Evolutionary conservation across 1,140 invertebrate genomes (phyloP), one percentile per base, ranked within the genome.

Genomic region (Drosophila suzukii): DNA sequence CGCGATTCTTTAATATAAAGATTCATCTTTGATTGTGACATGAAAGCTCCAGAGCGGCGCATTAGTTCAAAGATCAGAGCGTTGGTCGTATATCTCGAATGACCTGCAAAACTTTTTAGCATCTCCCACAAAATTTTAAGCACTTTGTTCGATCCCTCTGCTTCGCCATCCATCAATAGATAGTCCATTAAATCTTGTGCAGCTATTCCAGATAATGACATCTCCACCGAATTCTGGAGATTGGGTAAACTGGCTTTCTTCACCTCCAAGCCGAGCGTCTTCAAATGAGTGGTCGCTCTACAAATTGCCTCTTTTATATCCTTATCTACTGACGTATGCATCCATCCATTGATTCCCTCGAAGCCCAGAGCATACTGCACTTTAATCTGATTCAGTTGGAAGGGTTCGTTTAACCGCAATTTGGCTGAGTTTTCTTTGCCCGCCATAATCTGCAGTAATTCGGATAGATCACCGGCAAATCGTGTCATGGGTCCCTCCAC

Each of bases 401-500:
- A 93, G 0, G 92, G 92, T 20, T 93, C 82, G 12, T 93, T 74
- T 0, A 94, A 73, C 4, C 92, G 82, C 49, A 94, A 79, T 27
- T 85, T 74, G 4, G 59, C 20, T 1, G 80, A 82, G n/a, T 93
- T 91, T 6, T 92, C 75, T 1, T 57, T 46, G 44, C 93, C 93
- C 0, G 93, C 93, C 91, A 97, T 93, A 2, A 96, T 83, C 75
- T 94, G 93, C 46, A 97, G 93, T 38, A 96, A 92, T 41, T 96
- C 92, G 1, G 95, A 93, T 1, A 98, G 92, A 93, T 98, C 97
- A n/a, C 93, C 93, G 0, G 95, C 95, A 91, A 96, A 96, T 36
- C 97, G 93, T 30, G 95, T 94, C 91, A 98, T 95, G 5, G 97
- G 97, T 0, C 97, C 98, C 6, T 96, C 93, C 0, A 93, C 92